A percentile compares a stretch with the other conserved stretches of the same genome.
These are phyloP conservation scores for Stercorarius parasiticus DNA, from an alignment of 2,113 vertebrate species.

Conservation along the genomic window DNA sequence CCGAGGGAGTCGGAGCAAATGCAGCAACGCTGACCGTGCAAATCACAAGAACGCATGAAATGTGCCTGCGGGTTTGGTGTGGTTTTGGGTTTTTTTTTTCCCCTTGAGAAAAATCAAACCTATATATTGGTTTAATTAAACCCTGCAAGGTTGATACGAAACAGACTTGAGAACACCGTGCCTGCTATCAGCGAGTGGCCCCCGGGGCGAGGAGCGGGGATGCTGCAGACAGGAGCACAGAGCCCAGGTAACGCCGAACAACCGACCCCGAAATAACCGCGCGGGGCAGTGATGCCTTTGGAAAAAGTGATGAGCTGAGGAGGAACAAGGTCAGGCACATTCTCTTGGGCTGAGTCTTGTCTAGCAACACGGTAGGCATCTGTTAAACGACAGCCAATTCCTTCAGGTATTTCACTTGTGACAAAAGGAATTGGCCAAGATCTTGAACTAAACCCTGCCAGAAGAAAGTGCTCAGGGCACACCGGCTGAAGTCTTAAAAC, in stretches of 20 bases:
- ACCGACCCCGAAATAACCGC: accelerated
- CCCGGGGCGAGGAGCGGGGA: neutral
- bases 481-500: neutral
- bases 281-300: accelerated
- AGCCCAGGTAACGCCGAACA: accelerated
- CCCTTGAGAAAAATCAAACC: neutral
- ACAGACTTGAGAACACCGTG: neutral
- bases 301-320: neutral
- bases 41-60: neutral
- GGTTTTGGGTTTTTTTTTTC: accelerated
- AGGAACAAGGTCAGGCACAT: neutral
- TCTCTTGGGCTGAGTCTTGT: neutral
- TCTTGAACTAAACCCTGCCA: neutral
- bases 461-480: neutral
- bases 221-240: neutral
- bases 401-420: neutral
- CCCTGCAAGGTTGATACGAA: neutral
- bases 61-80: accelerated
- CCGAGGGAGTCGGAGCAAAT: neutral
- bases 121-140: neutral
- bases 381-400: neutral
- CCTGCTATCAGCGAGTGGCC: neutral
- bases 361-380: neutral
- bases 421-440: neutral
- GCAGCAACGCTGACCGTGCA: neutral